Base-by-base conservation (phyloP, 2,888 invertebrate species). In the Tenthredo notha region DNA sequence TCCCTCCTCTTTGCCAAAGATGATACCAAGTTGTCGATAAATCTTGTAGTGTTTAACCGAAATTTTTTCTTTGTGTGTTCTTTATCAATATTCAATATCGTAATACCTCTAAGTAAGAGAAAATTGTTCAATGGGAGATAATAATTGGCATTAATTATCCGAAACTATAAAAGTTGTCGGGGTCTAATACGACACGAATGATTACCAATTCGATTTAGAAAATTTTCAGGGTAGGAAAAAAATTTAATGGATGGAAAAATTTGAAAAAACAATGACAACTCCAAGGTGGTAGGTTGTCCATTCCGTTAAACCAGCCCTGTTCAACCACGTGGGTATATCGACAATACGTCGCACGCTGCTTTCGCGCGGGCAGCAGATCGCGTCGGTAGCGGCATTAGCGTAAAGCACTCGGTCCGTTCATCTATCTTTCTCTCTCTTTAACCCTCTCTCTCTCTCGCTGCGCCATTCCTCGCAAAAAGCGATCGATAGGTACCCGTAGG, bases 401-500 rank as follows among this genome's bases (percentile, higher is more conserved):
- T 80, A 80, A 80, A 37, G 50, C 80, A 40, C 80, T 37, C 80
- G 80, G 50, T 80, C 80, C 80, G 50, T 80, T 61, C 33, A n/a
- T 54, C 54, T 61, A 29, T 37, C 80, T 21, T 37, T 61, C 61
- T 61, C 61, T 50, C 33, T 58, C 33, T 33, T 33, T 7, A n/a
- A 9, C 12, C 10, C 40, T 80, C 61, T 80, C 40, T 33, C 58
- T 61, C 40, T 40, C 67, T 47, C 43, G 47, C 29, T 67, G 83
- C 67, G 67, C 29, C 47, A 67, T 83, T n/a, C 67, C 47, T 67
- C 67, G 65, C 47, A 83, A 83, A 80, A 67, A 67, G 67, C 67
- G 83, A 83, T 83, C 83, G 83, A 83, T 83, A 80, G 80, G 40
- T 80, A 83, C 83, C 67, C 83, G 83, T 70, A 70, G 83, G 67